Evolutionary conservation across 2,888 invertebrate species (phyloP).

Genomic region (Colostygia pectinataria): DNA sequence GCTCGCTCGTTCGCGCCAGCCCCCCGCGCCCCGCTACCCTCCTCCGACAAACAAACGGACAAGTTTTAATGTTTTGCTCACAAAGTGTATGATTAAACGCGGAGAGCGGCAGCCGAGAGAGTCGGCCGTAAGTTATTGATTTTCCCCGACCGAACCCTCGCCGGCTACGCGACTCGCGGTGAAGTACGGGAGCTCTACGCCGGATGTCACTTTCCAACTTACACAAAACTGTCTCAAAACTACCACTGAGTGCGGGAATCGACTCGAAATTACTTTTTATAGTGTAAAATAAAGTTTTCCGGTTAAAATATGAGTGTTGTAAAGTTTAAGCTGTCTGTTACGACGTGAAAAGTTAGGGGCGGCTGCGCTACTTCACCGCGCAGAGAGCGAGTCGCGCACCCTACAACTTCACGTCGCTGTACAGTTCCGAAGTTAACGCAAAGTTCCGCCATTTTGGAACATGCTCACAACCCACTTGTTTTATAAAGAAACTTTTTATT

Average conservation of each 20-base stretch:
- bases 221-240: slow-evolving; percentile 46
- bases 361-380: slow-evolving; percentile 66
- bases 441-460: slow-evolving; percentile 85
- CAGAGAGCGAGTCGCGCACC: slow-evolving; percentile 72
- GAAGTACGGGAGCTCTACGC: slow-evolving; percentile 56
- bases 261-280: slow-evolving; percentile 51
- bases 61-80: slow-evolving; percentile 84
- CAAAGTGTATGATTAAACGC: slow-evolving; percentile 84
- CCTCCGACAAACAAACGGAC: slow-evolving; percentile 81
- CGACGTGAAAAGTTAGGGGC: slow-evolving; percentile 74
- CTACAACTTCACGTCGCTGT: slow-evolving; percentile 82
- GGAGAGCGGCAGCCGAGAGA: slow-evolving; percentile 82
- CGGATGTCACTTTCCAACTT: slow-evolving; percentile 57
- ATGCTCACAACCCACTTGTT: slow-evolving; percentile 84
- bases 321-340: slow-evolving; percentile 65
- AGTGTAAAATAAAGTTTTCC: slow-evolving; percentile 47
- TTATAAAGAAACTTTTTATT: slow-evolving; percentile 85
- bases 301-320: slow-evolving; percentile 46
- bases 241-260: slow-evolving; percentile 47
- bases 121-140: slow-evolving; percentile 84
- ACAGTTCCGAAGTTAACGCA: slow-evolving; percentile 83
- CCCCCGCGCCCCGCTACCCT: slow-evolving; percentile 60
- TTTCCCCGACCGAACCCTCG: slow-evolving; percentile 80
- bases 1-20: slow-evolving; percentile 47
- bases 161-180: slow-evolving; percentile 74